Conservation (phyloP, 2,888 invertebrate genomes). For the Chrysina gloriosa region DNA sequence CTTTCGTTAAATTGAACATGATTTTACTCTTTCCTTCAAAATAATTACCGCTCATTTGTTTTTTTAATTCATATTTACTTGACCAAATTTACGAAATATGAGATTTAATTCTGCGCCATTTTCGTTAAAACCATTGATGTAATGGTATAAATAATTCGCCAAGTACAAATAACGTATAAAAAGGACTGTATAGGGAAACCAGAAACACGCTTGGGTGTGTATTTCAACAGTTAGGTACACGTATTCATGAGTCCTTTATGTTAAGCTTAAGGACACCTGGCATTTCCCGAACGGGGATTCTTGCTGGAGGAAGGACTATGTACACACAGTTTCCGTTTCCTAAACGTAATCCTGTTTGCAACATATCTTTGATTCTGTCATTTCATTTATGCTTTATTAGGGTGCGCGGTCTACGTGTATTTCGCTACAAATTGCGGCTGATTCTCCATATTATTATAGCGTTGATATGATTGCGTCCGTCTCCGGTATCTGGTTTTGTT, state of each 20-base stretch:
- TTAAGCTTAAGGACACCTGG: constrained; percentile 48
- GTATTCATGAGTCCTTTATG: constrained; percentile 43
- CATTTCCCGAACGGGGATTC: constrained; percentile 44
- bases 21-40: no score
- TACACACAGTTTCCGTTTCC: constrained; percentile 42
- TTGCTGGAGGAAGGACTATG: constrained; percentile 34
- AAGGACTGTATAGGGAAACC: background rate
- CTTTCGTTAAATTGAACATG: no score
- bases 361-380: constrained; percentile 44
- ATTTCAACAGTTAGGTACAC: constrained; percentile 28
- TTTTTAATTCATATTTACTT: no score
- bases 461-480: constrained; percentile 23
- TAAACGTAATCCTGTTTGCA: constrained; percentile 46
- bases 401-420: constrained; percentile 23
- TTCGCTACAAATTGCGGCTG: constrained; percentile 19
- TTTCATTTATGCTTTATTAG: constrained; percentile 33
- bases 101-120: no score
- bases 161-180: no score
- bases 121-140: no score
- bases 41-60: no score
- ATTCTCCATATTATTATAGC: constrained; percentile 27
- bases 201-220: constrained; percentile 9
- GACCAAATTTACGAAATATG: no score
- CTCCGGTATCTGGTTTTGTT: constrained; percentile 24
- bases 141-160: no score